Base-by-base conservation (phyloP, 2,888 invertebrate species). In the Noctua comes region DNA sequence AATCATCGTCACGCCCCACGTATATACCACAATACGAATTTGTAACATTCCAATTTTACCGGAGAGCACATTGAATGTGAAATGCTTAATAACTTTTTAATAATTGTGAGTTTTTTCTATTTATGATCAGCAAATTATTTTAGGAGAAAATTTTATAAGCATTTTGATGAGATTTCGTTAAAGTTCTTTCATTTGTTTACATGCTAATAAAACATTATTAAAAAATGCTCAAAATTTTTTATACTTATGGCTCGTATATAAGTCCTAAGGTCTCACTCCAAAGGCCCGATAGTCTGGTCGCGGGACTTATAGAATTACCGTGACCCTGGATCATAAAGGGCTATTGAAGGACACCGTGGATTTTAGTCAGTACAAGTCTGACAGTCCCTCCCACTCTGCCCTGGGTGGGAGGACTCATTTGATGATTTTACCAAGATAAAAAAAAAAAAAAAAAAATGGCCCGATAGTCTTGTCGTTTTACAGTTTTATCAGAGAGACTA, bases 41-140 rank as follows among this genome's bases (percentile, higher is more conserved):
- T 36, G 59, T 36, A 18, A 68, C 36, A 36, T 54, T 57, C 24
- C 36, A 81, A 81, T 79, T 74, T 74, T 16, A 27, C 24, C 18
- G 18, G 36, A 74, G 36, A 74, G 31, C 27, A 27, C 27, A 68
- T 51, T 18, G 16, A 51, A 81, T 43, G 16, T 40, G 43, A 51
- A 51, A 36, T 46, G 10, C 16, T 16, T 48, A 21, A 43, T 40
- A 80, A 43, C 21, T 51, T 31, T 79, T 21, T 51, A 66, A 51
- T 59, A 36, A 24, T 31, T 24, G 31, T 16, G n/a, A 18, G n/a
- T 10, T 24, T 36, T 64, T 68, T 21, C 1, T 27, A 5, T n/a
- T n/a, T 68, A 10, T 21, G 46, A 46, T 27, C 27, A 68, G 18
- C 13, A 59, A 64, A 64, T 36, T 36, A 36, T 36, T 36, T 36